A percentile compares a stretch with the other conserved stretches of the same genome.
These are phyloP conservation scores for Ylistrum balloti DNA, from an alignment of 1,140 invertebrate species.

Conservation along the genomic window DNA sequence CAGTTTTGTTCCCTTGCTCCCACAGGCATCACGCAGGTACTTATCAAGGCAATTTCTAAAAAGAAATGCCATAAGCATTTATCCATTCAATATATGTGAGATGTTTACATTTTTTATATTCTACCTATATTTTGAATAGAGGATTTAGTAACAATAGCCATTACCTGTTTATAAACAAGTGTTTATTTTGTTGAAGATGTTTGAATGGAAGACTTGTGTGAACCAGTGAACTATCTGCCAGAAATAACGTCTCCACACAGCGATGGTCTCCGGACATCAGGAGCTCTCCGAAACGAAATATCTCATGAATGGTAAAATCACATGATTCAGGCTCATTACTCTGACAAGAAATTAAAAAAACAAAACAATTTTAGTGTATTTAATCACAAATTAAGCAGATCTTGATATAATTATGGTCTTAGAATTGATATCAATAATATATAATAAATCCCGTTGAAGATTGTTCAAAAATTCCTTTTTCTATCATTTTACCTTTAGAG, in stretches of 20 bases:
- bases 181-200: constrained; percentile 54
- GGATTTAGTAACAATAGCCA: background rate
- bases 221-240: constrained; percentile 62
- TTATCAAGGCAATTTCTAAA: constrained; percentile 74
- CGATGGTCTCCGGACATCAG: constrained; percentile 70
- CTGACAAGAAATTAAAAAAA: constrained; percentile 57
- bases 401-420: too few relatives aligned
- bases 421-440: too few relatives aligned
- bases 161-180: constrained; percentile 70
- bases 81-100: background rate
- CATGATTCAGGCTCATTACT: constrained; percentile 66
- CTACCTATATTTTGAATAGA: background rate
- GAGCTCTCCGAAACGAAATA: constrained; percentile 74
- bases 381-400: too few relatives aligned
- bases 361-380: too few relatives aligned
- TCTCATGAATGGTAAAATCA: constrained; percentile 77
- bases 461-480: too few relatives aligned
- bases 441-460: too few relatives aligned
- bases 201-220: constrained; percentile 60
- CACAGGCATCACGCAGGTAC: constrained; percentile 74
- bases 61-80: too few relatives aligned
- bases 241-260: constrained; percentile 77
- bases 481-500: constrained; percentile 73
- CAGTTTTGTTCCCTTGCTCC: constrained; percentile 71
- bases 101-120: background rate